Base-by-base conservation (phyloP, 1,140 invertebrate genomes). In the Grapholita molesta region DNA sequence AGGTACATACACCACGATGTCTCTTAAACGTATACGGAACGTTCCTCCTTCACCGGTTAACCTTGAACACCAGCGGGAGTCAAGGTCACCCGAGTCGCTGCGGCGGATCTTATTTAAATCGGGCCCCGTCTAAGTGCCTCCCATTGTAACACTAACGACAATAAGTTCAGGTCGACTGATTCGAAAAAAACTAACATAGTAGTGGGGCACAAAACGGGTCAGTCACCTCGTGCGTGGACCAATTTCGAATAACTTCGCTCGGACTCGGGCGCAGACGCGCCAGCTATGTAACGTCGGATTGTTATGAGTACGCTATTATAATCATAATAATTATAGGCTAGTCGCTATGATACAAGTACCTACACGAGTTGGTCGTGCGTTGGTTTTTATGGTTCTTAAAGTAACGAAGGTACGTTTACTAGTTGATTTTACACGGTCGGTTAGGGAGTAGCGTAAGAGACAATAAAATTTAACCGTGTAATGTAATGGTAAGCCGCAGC, bases 91-190 rank as follows among this genome's bases (percentile, higher is more conserved):
- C 74, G 74, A 75, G 73, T 70, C 70, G 38, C 3, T 70, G 25
- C 55, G 55, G 55, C 69, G 67, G 71, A 70, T 70, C 70, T 64
- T 73, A 71, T 75, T 73, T 73, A 76, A 81, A 76, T 72, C 70
- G 48, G 69, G 33, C 70, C n/a, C 71, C 67, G 66, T 69, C 68
- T 80, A 70, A 80, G 78, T 79, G 79, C 76, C 80, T 84, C 75
- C 76, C 71, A 84, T 89, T 88, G 84, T 87, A 75, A 66, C 74
- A 69, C 65, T 66, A 69, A 77, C 77, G 79, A 82, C 80, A 81
- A 83, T 85, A 78, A 77, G 77, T 80, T 85, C 71, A 75, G 81
- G 84, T 83, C 84, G 84, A 84, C 76, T 83, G 77, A 68, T 65
- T 79, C 61, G 67, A 86, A 86, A 85, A n/a, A 84, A 80, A 79